A percentile compares a stretch with the other conserved stretches of the same genome.
phyloP scores from a whole-genome alignment of 2,888 invertebrate genomes.

The Uropetala carovei region DNA sequence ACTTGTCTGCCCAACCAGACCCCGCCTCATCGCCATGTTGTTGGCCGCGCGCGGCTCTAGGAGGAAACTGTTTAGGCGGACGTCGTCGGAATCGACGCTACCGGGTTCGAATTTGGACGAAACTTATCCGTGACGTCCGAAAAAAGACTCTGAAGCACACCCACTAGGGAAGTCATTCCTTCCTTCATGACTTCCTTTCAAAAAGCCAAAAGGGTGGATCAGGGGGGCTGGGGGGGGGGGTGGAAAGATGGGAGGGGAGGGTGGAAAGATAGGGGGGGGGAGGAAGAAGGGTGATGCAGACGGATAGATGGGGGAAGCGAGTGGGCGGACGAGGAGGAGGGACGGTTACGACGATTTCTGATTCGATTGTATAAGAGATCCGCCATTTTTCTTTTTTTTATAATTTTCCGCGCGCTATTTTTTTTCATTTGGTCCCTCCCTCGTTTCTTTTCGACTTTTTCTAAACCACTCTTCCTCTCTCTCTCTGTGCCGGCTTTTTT shows the following conservation, averaged over 20 bases:
- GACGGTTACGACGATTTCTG: neutral
- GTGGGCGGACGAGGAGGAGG: neutral
- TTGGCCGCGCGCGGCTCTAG: neutral
- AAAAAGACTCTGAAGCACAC: neutral
- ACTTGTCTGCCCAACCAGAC: slow-evolving; percentile 1
- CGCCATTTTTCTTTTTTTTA: slow-evolving; percentile 17
- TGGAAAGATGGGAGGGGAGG: neutral
- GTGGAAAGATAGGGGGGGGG: no score
- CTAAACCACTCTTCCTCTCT: neutral
- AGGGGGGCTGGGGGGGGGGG: neutral
- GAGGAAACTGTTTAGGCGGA: slow-evolving; percentile 9
- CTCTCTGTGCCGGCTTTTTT: neutral
- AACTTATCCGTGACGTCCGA: neutral
- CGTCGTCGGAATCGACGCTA: slow-evolving; percentile 15
- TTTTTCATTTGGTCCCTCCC: neutral
- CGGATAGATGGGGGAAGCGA: neutral
- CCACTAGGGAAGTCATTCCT: neutral
- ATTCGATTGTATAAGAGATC: slow-evolving; percentile 32
- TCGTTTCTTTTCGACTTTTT: slow-evolving; percentile 2
- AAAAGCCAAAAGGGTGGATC: neutral
- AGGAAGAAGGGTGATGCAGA: neutral
- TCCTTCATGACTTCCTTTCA: neutral
- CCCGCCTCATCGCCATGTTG: slow-evolving; percentile 41
- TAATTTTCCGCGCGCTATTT: neutral
- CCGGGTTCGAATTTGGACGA: slow-evolving; percentile 7